Conservation (phyloP, 1,140 invertebrate species). For the Geopemphigus sp. region DNA sequence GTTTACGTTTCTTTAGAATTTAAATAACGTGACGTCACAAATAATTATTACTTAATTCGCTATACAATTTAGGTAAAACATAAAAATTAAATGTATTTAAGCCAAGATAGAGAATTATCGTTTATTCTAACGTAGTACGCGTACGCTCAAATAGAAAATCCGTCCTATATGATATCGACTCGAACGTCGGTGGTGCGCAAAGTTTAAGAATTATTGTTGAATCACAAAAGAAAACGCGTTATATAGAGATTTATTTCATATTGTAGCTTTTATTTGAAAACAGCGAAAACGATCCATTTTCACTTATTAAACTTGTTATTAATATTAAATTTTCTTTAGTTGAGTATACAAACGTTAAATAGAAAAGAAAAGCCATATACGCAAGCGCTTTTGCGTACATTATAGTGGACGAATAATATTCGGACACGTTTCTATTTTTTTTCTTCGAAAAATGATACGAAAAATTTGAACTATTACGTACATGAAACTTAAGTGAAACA, state of each 20-base stretch:
- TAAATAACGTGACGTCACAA: no score
- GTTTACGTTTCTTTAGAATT: no score
- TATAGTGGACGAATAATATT: background rate
- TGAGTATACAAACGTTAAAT: background rate
- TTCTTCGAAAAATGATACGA: background rate
- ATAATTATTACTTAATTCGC: no score
- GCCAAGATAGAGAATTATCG: background rate
- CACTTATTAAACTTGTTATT: constrained; percentile 31
- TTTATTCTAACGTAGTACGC: background rate
- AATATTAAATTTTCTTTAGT: constrained; percentile 7
- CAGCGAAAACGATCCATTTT: background rate
- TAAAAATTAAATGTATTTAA: background rate
- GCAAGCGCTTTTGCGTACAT: background rate
- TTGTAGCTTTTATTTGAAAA: constrained; percentile 23
- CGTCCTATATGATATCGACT: background rate
- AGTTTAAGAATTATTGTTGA: background rate
- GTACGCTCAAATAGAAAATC: background rate
- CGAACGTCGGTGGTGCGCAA: background rate
- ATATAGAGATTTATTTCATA: background rate
- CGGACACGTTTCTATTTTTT: background rate
- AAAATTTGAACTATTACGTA: background rate
- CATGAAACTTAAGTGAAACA: no score
- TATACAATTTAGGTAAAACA: background rate
- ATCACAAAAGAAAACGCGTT: background rate
- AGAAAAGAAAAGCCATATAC: constrained; percentile 15